A percentile compares a stretch with the other conserved stretches of the same genome.
phyloP scores from a whole-genome alignment of 2,888 invertebrate species.

The Phyllotreta cruciferae region DNA sequence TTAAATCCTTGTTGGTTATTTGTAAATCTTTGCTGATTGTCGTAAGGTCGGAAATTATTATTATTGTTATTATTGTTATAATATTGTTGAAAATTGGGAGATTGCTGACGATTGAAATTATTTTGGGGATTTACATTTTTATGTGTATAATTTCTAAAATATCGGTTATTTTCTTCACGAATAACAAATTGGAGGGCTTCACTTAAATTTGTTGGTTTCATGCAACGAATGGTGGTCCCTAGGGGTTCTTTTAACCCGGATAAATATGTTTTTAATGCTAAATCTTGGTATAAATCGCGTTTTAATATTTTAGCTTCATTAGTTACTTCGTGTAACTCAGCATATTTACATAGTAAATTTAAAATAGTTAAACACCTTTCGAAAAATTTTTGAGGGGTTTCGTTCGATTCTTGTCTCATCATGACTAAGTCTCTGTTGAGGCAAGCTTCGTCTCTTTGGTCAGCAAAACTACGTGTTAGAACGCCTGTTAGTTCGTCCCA shows the following conservation, averaged over 20 bases:
- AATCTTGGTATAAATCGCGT: conserved; percentile 24
- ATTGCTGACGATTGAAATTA: conserved; percentile 4
- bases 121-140: not conserved
- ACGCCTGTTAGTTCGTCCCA: conserved; percentile 8
- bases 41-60: not conserved
- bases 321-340: conserved; percentile 24
- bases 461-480: conserved; percentile 31
- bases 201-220: conserved; percentile 17
- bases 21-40: not conserved
- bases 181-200: conserved; percentile 24
- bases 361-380: conserved; percentile 29
- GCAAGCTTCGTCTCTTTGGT: conserved; percentile 38
- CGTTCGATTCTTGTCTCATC: conserved; percentile 32
- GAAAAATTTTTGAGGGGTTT: conserved; percentile 38
- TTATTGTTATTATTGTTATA: too few relatives aligned
- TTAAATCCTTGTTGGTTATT: not conserved
- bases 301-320: conserved; percentile 11
- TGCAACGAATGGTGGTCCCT: conserved; percentile 22
- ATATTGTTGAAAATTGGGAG: not conserved
- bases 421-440: conserved; percentile 37
- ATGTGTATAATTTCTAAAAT: conserved; percentile 14
- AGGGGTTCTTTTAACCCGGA: conserved; percentile 23
- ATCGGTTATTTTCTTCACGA: conserved; percentile 16
- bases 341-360: conserved; percentile 30
- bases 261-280: conserved; percentile 26